Conservation (phyloP, 2,113 vertebrate species). For the Menidia beryllina region DNA sequence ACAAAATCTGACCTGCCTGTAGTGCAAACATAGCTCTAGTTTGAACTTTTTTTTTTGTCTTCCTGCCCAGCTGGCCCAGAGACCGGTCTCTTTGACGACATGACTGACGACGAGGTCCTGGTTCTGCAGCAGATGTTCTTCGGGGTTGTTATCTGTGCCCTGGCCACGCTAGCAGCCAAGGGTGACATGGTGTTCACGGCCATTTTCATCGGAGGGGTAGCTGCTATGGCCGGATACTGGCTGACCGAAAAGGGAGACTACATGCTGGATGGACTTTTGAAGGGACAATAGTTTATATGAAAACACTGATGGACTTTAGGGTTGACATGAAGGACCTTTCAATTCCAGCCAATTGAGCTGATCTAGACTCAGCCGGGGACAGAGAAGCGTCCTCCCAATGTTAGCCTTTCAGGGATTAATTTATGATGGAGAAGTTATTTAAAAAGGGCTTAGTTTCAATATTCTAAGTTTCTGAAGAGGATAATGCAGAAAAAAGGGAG, state of each 20-base stretch:
- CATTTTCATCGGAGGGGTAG: slow-evolving; percentile 96
- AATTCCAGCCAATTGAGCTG: slow-evolving; percentile 15
- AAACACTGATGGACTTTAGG: neutral
- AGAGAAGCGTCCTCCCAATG: slow-evolving; percentile 35
- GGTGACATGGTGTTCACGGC: slow-evolving; percentile 98
- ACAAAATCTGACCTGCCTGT: too few species aligned
- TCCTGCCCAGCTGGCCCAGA: slow-evolving; percentile 82
- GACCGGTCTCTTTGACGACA: slow-evolving; percentile 95
- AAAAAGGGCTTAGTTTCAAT: slow-evolving; percentile 53
- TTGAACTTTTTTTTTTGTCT: neutral
- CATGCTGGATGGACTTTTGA: slow-evolving; percentile 94
- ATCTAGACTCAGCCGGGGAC: slow-evolving; percentile 15
- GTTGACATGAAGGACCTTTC: slow-evolving; percentile 6
- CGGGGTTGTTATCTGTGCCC: slow-evolving; percentile 93
- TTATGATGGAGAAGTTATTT: slow-evolving; percentile 39
- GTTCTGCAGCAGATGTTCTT: slow-evolving; percentile 99
- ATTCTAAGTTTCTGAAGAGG: slow-evolving; percentile 37
- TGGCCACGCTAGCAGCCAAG: slow-evolving; percentile 95
- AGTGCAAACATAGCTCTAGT: too few species aligned
- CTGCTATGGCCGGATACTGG: slow-evolving; percentile 98
- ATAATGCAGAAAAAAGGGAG: slow-evolving; percentile 35
- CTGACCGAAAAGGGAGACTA: slow-evolving; percentile 94
- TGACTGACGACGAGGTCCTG: slow-evolving; percentile 95
- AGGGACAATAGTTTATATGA: slow-evolving; percentile 81
- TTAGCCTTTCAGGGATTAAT: slow-evolving; percentile 62